Base-by-base conservation (phyloP, 2,113 vertebrate genomes). In the Dasypus novemcinctus region DNA sequence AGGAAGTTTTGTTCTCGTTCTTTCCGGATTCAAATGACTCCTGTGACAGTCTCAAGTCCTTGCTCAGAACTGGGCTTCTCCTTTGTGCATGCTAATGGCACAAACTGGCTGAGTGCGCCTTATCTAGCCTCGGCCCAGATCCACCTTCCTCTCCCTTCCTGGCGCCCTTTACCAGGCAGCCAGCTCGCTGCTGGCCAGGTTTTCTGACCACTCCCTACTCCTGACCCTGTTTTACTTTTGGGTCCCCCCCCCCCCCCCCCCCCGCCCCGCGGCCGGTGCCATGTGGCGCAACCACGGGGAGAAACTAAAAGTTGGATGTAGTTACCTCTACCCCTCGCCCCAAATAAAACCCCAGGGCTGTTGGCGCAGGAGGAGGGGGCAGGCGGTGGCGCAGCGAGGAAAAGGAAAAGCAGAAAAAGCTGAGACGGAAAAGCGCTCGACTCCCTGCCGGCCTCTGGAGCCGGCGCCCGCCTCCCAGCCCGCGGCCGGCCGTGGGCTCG, bases 191-290 rank as follows among this genome's bases (percentile, higher is more conserved):
- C 87, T 17, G 92, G 76, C 72, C 2, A 76, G 43, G 80, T 87
- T 87, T 46, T 54, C 78, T 11, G 85, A 74, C 84, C 79, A 49
- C 81, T 52, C 57, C 78, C 69, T 2, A 1, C 72, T 78, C 81
- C 88, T 90, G 93, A 90, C 78, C 92, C 76, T 33, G n/a, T 90
- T 96, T 95, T 87, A 57, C 92, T 87, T 38, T 82, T 57, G 0
- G 25, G 72, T 76, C 83, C 49, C 87, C 57, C n/a, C n/a, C n/a
- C n/a, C n/a, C n/a, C n/a, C n/a, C n/a, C n/a, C n/a, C n/a, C n/a
- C n/a, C n/a, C n/a, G n/a, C n/a, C n/a, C n/a, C n/a, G n/a, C n/a
- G n/a, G n/a, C 36, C 18, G 84, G 81, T 69, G 87, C 71, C 84
- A 61, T 46, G 43, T 59, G 94, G 63, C 91, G 72, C 52, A 91